These are phyloP conservation scores for Agrilus mali DNA, from an alignment of 2,888 invertebrate species.

Conservation along the genomic window DNA sequence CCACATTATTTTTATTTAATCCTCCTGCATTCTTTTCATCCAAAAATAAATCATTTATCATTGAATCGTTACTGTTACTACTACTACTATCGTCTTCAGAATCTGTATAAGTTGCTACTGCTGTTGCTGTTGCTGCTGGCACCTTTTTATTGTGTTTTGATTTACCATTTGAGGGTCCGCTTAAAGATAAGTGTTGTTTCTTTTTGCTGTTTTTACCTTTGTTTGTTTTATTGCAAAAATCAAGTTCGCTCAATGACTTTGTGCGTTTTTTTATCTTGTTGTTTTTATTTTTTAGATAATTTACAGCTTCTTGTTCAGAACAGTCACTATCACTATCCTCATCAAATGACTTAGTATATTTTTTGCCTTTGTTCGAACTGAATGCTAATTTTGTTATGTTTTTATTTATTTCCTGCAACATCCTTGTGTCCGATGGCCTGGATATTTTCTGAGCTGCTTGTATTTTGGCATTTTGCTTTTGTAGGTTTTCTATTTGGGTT, in stretches of 20 bases:
- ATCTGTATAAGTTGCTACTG: background rate
- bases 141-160: conserved; percentile 1
- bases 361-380: background rate
- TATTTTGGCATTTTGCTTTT: conserved; percentile 51
- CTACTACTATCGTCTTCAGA: background rate
- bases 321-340: background rate
- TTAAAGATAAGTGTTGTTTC: background rate
- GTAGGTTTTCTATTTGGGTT: conserved; percentile 52
- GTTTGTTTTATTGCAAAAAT: conserved; percentile 1
- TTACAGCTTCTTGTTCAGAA: conserved; percentile 20
- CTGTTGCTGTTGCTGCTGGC: too few species aligned
- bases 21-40: background rate
- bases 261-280: conserved; percentile 1
- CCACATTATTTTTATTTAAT: conserved; percentile 3
- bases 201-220: conserved; percentile 2
- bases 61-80: background rate
- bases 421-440: conserved; percentile 51
- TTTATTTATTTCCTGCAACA: conserved; percentile 64
- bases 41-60: background rate
- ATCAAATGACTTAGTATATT: background rate
- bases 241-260: too few species aligned
- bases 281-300: conserved; percentile 7
- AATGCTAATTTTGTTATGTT: conserved; percentile 36
- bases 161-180: background rate
- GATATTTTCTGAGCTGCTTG: conserved; percentile 45